A percentile compares a stretch with the other conserved stretches of the same genome.
phyloP scores from a whole-genome alignment of 2,113 vertebrate genomes.

The Arizona elegans region DNA sequence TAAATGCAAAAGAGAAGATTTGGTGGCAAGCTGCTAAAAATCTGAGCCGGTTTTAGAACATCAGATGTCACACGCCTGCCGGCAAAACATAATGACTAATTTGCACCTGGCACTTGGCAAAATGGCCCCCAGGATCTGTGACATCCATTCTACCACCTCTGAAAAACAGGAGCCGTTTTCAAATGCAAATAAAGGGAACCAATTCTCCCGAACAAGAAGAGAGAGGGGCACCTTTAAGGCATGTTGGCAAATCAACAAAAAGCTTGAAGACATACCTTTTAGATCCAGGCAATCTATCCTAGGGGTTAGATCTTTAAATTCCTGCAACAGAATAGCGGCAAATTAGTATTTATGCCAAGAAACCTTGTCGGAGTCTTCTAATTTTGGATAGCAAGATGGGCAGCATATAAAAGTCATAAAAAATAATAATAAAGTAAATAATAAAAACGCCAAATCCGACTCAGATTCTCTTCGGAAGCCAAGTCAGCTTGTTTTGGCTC shows the following conservation, averaged over 20 bases:
- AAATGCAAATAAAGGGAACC: background rate
- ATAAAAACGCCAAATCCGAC: background rate
- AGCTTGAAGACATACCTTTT: conserved; percentile 73
- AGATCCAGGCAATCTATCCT: conserved; percentile 89
- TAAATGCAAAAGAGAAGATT: background rate
- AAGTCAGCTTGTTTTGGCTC: background rate
- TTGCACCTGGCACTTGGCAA: background rate
- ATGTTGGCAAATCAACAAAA: background rate
- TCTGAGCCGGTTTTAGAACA: background rate
- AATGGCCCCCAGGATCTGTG: background rate
- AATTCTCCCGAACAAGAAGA: background rate
- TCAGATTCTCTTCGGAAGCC: background rate
- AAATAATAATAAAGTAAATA: background rate
- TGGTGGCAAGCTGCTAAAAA: background rate
- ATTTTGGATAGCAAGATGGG: background rate
- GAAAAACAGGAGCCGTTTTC: background rate
- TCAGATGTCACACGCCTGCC: background rate
- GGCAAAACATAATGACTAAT: background rate
- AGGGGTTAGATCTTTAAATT: conserved; percentile 82
- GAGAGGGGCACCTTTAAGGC: background rate
- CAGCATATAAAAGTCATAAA: background rate
- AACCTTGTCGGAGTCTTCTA: background rate
- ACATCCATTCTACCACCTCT: background rate
- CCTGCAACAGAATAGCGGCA: conserved; percentile 62
- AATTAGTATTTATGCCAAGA: fast-evolving